Conservation (phyloP, 2,888 invertebrate genomes). For the Embidobia sp. region DNA sequence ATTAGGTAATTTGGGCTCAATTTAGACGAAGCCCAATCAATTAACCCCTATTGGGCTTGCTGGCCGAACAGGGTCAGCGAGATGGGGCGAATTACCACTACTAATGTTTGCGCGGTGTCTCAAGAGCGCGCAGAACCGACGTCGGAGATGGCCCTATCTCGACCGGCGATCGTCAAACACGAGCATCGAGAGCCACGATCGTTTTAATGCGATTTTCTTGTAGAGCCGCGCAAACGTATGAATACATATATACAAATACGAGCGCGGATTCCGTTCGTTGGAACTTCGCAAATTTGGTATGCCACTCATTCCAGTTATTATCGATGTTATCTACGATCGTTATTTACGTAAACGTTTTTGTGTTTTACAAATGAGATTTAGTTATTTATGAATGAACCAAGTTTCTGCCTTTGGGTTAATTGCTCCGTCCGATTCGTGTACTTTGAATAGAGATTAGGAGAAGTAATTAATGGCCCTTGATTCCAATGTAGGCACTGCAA, state of each 20-base stretch:
- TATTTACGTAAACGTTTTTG: slow-evolving; percentile 40
- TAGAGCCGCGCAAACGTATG: slow-evolving; percentile 57
- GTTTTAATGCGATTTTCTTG: slow-evolving; percentile 77
- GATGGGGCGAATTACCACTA: slow-evolving; percentile 42
- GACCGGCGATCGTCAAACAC: slow-evolving; percentile 74
- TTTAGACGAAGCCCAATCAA: slow-evolving; percentile 65
- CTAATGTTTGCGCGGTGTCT: slow-evolving; percentile 44
- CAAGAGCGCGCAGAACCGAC: slow-evolving; percentile 30
- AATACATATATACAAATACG: slow-evolving; percentile 46
- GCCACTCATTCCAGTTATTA: slow-evolving; percentile 49
- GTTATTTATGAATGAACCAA: slow-evolving; percentile 26
- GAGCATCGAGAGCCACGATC: slow-evolving; percentile 67
- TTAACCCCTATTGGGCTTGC: slow-evolving; percentile 66
- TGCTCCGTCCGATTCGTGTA: too few relatives aligned
- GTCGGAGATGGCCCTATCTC: slow-evolving; percentile 61
- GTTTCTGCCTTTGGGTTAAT: slow-evolving; percentile 18
- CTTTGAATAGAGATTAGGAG: too few relatives aligned
- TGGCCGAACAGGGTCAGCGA: slow-evolving; percentile 55
- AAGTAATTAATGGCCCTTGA: too few relatives aligned
- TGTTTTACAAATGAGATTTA: slow-evolving; percentile 43
- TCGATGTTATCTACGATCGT: slow-evolving; percentile 49
- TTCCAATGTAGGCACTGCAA: too few relatives aligned
- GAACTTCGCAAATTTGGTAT: slow-evolving; percentile 39
- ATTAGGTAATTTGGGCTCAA: slow-evolving; percentile 66
- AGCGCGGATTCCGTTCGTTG: slow-evolving; percentile 31